These are phyloP conservation scores for Phasia obesa DNA, from an alignment of 2,888 invertebrate genomes.

Conservation along the genomic window DNA sequence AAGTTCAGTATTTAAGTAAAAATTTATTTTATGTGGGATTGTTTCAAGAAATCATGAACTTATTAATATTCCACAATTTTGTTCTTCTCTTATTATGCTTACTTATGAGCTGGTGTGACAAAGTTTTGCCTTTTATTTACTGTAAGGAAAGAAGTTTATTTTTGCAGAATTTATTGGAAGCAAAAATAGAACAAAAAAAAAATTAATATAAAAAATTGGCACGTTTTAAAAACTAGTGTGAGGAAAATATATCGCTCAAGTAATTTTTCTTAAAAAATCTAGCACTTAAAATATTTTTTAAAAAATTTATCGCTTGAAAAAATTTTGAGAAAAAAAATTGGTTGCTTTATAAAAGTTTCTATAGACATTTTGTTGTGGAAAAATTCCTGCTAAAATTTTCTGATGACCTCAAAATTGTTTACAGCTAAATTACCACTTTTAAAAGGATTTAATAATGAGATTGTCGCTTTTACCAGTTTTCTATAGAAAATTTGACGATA, in stretches of 20 bases:
- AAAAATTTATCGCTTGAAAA: not conserved
- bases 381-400: not conserved
- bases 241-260: no score
- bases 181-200: no score
- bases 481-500: no score
- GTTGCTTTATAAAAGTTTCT: not conserved
- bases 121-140: not conserved
- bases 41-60: conserved; percentile 31
- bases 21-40: conserved; percentile 56
- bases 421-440: no score
- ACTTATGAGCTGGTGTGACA: not conserved
- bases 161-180: no score
- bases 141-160: not conserved
- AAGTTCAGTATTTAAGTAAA: conserved; percentile 18
- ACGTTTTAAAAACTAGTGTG: no score
- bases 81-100: not conserved
- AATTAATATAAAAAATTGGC: no score
- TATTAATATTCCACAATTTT: not conserved
- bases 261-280: not conserved
- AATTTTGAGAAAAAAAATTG: not conserved
- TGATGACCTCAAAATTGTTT: no score
- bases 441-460: no score
- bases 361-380: no score
- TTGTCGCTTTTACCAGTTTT: not conserved
- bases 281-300: not conserved